phyloP scores from a whole-genome alignment of 2,797 vertebrate genomes.

The Crocodylus rhombifer region DNA sequence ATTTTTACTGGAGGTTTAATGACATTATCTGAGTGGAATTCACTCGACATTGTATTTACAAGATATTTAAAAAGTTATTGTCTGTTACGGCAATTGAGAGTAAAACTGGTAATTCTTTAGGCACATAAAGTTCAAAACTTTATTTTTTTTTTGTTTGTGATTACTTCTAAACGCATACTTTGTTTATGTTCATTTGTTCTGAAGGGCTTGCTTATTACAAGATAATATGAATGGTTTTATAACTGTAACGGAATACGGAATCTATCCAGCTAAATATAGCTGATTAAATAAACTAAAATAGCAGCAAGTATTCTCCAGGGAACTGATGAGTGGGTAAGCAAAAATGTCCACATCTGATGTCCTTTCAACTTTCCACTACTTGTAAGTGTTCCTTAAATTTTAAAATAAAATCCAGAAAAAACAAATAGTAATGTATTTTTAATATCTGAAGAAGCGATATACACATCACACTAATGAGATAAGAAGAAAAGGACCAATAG shows the following conservation, averaged over 20 bases:
- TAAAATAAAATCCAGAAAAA: slow-evolving; percentile 33
- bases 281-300: slow-evolving; percentile 60
- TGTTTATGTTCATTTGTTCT: slow-evolving; percentile 21
- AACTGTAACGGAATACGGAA: slow-evolving; percentile 45
- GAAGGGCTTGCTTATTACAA: slow-evolving; percentile 13
- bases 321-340: slow-evolving; percentile 8
- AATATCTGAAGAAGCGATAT: slow-evolving; percentile 30
- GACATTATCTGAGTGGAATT: slow-evolving; percentile 82
- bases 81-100: slow-evolving; percentile 61
- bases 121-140: slow-evolving; percentile 38
- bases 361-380: slow-evolving; percentile 16
- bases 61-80: slow-evolving; percentile 66
- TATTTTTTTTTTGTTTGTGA: slow-evolving; percentile 6
- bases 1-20: slow-evolving; percentile 79
- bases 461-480: slow-evolving; percentile 53
- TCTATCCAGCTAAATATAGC: slow-evolving; percentile 39
- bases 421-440: background rate
- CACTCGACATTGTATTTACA: slow-evolving; percentile 71
- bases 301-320: slow-evolving; percentile 21
- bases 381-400: slow-evolving; percentile 21
- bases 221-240: slow-evolving; percentile 40
- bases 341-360: background rate
- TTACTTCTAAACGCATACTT: background rate
- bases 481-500: slow-evolving; percentile 48
- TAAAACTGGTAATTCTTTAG: slow-evolving; percentile 61